Evolutionary conservation across 2,888 invertebrate species (phyloP), one percentile per base, ranked within the genome.

Genomic region (Siphonodentalium dalli): DNA sequence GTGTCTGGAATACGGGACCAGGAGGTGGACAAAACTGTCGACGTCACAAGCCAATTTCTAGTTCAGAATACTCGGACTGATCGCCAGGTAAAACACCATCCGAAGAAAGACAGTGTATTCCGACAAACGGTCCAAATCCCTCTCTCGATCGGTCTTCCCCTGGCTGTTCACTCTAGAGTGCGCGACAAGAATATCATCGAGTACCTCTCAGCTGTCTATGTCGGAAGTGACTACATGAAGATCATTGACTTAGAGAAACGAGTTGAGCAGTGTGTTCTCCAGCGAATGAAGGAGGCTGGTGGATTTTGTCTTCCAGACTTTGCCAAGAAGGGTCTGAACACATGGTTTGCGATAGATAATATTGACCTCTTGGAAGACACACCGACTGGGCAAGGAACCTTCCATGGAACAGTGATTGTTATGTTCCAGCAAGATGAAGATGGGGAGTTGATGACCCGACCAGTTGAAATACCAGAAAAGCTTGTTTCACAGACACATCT

Each of bases 301-400:
- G 44, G 54, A 8, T 55, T 39, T 40, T 55, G 53, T 48, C 40
- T 56, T 5, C 54, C 47, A 13, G 54, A 56, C 15, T 56, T 56
- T 48, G 56, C 55, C 26, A 56, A 46, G 41, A 55, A 41, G 23
- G 47, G 37, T 4, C 39, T 55, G 29, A 49, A 58, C 49, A 44
- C 40, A 3, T 58, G 54, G 58, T 58, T 55, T 44, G 54, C 58
- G 23, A 21, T 58, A 29, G 58, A 54, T 23, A 58, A 54, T 35
- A 55, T 55, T 29, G 55, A 55, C n/a, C 51, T 55, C 23, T 31
- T 55, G 8, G 55, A 52, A 44, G 55, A 55, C 20, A 55, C 55
- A n/a, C n/a, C n/a, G n/a, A n/a, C n/a, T n/a, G n/a, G n/a, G n/a
- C n/a, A n/a, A n/a, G n/a, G n/a, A n/a, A n/a, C 4, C 50, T 44